Base-by-base conservation (phyloP, 2,113 vertebrate species). In the Atherinomorus stipes region DNA sequence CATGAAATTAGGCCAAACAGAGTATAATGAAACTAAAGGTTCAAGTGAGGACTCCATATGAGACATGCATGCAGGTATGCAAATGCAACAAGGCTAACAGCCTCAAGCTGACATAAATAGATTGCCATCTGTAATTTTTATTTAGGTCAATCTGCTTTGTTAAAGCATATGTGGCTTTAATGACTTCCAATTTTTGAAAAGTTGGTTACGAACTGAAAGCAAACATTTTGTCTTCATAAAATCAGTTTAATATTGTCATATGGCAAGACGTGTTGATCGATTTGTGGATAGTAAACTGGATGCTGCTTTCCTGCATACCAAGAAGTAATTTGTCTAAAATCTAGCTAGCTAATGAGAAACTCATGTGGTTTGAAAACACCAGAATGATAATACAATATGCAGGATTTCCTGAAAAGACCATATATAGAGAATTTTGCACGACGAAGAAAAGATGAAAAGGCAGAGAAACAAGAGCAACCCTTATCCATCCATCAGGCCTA, bases 291-390 rank as follows among this genome's bases (percentile, higher is more conserved):
- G 15, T 5, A 18, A 18, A n/a, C 45, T 64, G 19, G 37, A 64
- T 19, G 38, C 23, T 21, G 25, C 2, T 74, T 83, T 89, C 83
- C 87, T 81, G 83, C 31, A 47, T 86, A 70, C 83, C 23, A 42
- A 68, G 83, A 87, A 86, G 3, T 10, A 21, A 31, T 63, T 64
- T n/a, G 57, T 71, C 49, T 65, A n/a, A 31, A 21, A 83, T 84
- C 75, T 82, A 50, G n/a, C 15, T 50, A 80, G 62, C 2, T 13
- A 38, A 69, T 11, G 19, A 76, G 31, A 71, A 59, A 34, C 25
- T 38, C 21, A 22, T 83, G 81, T 76, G 85, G 85, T 89, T 67
- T 53, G 19, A 37, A 64, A 74, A 49, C 16, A 22, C 1, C 9
- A 44, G 2, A 12, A 13, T 13, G 71, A 73, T 72, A 76, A 58